A percentile compares a stretch with the other conserved stretches of the same genome.
Evolutionary conservation across 2,888 invertebrate species (phyloP).

Genomic region (Scrobipalpa atriplicella): DNA sequence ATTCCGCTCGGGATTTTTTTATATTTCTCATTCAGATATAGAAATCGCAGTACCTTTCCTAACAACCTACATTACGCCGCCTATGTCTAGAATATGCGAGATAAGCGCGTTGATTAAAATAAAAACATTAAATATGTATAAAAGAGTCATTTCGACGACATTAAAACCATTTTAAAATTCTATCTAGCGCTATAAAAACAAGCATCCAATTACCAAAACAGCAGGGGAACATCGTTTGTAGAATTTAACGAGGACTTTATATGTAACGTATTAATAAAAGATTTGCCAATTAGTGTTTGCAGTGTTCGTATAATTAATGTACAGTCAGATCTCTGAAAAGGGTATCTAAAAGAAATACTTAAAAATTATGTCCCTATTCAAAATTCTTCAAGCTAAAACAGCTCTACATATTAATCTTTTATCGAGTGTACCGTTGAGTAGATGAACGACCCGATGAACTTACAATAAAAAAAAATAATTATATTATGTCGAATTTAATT

Average conservation of each 20-base stretch:
- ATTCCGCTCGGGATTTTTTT: no score
- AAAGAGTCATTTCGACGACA: conserved; percentile 22
- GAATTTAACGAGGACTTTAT: conserved; percentile 36
- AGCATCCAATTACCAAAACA: conserved; percentile 28
- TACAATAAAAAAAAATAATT: no score
- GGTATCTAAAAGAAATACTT: not conserved
- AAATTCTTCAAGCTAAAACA: no score
- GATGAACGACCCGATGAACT: no score
- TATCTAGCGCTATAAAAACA: conserved; percentile 27
- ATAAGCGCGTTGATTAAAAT: conserved; percentile 12
- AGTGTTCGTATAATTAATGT: conserved; percentile 71
- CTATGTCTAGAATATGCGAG: conserved; percentile 3
- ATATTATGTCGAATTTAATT: no score
- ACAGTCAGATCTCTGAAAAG: conserved; percentile 28
- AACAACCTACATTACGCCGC: not conserved
- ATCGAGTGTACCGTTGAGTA: no score
- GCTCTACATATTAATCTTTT: no score
- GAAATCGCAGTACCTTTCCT: not conserved
- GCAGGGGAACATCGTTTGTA: conserved; percentile 50
- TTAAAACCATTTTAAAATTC: conserved; percentile 26
- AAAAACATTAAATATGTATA: conserved; percentile 15
- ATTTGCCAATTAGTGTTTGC: conserved; percentile 76
- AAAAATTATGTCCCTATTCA: not conserved
- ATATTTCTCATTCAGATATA: no score
- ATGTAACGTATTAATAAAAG: conserved; percentile 62